Evolutionary conservation across 2,797 vertebrate genomes (phyloP), one percentile per base, ranked within the genome.

Genomic region (Sylvia borin): DNA sequence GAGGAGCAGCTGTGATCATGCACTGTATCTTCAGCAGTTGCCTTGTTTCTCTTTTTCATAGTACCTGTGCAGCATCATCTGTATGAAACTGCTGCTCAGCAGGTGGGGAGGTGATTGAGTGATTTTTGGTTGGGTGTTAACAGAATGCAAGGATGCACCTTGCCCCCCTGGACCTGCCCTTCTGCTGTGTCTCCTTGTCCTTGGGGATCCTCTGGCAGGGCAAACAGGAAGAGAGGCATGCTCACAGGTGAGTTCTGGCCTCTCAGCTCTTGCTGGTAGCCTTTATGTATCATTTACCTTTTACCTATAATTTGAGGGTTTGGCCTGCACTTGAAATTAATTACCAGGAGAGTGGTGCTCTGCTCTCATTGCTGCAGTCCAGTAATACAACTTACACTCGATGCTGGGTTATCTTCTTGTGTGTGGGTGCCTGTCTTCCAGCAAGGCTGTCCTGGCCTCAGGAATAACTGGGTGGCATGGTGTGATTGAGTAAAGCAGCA

Each of bases 351-450:
- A 57, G 29, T 10, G 64, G n/a, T 16, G 29, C 29, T 47, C 25
- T 65, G 45, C 17, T 74, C 2, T 71, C 32, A 27, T 26, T 34
- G 78, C 47, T 84, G 66, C 48, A 38, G 13, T 13, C 31, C 58
- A 45, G 29, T 20, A 57, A 34, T 9, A 22, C 16, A 81, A 27
- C 7, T 62, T 54, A 26, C 0, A 3, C 16, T 12, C 0, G 0
- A 2, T 29, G 26, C 8, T 64, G 34, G 31, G 48, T 10, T 74
- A 43, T 58, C 26, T 9, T 43, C 21, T 27, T 65, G 12, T 45
- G 34, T 31, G 32, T 1, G 2, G 6, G 10, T 68, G 9, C 58
- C 50, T 36, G 22, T 75, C 70, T 83, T 50, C 43, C 76, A 57
- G 42, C 20, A 26, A 65, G 47, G 42, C 29, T 61, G 22, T 57